phyloP scores from a whole-genome alignment of 2,113 vertebrate genomes.

The Pachypanchax playfairii region DNA sequence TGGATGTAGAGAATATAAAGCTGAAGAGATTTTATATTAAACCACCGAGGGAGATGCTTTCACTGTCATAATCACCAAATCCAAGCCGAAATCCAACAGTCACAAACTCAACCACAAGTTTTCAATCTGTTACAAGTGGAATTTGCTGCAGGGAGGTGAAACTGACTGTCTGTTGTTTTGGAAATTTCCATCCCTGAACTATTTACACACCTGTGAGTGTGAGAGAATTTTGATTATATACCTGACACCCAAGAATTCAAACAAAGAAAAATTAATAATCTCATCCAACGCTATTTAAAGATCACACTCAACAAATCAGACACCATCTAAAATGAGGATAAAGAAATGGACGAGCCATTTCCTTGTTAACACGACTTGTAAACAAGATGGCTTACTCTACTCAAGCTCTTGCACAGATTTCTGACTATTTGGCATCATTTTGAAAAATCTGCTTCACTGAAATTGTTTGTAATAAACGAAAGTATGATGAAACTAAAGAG shows the following conservation, averaged over 20 bases:
- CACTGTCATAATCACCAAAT: too few relatives aligned
- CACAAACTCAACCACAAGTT: too few relatives aligned
- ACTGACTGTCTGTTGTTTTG: too few relatives aligned
- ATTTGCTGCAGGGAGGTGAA: too few relatives aligned
- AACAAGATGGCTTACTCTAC: neutral
- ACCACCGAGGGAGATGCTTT: too few relatives aligned
- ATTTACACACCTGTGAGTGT: too few relatives aligned
- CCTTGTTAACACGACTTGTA: neutral
- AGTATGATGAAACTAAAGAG: neutral
- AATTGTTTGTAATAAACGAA: constrained; percentile 8
- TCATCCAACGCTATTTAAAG: neutral
- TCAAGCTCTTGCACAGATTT: neutral
- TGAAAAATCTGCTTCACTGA: neutral
- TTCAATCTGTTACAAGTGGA: too few relatives aligned
- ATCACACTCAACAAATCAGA: neutral
- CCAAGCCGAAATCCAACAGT: too few relatives aligned
- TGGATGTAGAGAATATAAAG: too few relatives aligned
- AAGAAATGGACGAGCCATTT: neutral
- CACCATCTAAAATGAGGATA: neutral
- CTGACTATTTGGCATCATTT: neutral
- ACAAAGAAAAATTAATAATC: neutral
- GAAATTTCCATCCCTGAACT: too few relatives aligned
- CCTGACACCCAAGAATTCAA: too few relatives aligned
- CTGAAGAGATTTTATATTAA: neutral
- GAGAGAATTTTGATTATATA: neutral